These are phyloP conservation scores for Digitonthophagus gazella DNA, from an alignment of 2,888 invertebrate species.

Conservation along the genomic window DNA sequence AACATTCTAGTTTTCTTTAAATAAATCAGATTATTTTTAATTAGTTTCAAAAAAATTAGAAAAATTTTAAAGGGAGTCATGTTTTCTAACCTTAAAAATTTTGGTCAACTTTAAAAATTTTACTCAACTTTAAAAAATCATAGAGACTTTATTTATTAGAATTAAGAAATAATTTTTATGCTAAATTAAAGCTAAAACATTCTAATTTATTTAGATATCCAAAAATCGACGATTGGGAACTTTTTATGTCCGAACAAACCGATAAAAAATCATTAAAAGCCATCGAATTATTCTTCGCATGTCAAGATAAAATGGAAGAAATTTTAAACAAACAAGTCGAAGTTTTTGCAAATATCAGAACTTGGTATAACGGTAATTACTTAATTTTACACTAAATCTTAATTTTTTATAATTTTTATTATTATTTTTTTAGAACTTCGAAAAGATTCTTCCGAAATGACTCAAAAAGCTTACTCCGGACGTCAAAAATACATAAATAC, in stretches of 20 bases:
- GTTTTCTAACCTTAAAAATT: no score
- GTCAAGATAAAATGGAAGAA: conserved; percentile 23
- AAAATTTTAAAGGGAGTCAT: no score
- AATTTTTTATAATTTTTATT: not conserved
- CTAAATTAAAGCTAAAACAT: not conserved
- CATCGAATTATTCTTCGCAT: conserved; percentile 5
- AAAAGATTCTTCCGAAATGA: conserved; percentile 20
- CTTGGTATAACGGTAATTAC: conserved; percentile 24
- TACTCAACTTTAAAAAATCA: no score
- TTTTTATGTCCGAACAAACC: not conserved
- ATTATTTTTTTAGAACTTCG: conserved; percentile 17
- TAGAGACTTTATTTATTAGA: no score
- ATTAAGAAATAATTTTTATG: no score
- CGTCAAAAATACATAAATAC: conserved; percentile 21
- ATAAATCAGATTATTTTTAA: no score
- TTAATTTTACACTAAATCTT: not conserved
- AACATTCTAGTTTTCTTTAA: no score
- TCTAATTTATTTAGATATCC: conserved; percentile 6
- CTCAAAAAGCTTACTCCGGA: conserved; percentile 10
- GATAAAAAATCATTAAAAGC: conserved; percentile 17
- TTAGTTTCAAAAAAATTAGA: no score
- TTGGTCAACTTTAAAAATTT: no score
- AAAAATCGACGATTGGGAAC: conserved; percentile 19
- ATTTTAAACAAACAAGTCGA: conserved; percentile 24
- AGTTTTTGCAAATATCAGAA: conserved; percentile 18